Evolutionary conservation across 2,797 vertebrate species (phyloP), one percentile per base, ranked within the genome.

Genomic region (Tympanoctomys barrerae): DNA sequence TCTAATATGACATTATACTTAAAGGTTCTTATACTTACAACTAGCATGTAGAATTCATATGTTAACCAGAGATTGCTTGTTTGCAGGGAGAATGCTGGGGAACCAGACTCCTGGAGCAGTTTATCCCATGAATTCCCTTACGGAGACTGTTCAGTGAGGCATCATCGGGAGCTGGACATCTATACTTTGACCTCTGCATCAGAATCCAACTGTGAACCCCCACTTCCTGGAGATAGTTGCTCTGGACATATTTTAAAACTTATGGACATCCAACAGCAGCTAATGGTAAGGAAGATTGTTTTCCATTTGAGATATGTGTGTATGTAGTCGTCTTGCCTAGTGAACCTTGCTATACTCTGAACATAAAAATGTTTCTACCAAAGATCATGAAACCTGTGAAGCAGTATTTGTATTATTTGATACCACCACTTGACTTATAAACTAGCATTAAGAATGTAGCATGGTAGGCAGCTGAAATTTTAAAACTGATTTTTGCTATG

Each of bases 151-250:
- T 98, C 99, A 5, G 98, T 99, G 85, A 99, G 99, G 97, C 98
- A 99, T 97, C 99, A 99, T 94, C 99, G 99, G 0, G 97, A 97
- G 68, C 98, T 99, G 77, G 98, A 99, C 94, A 98, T 99, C 92
- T 99, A 99, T 97, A 99, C 99, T 28, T 98, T 99, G 95, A 99
- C 99, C 0, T 98, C 98, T 33, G 98, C 98, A 97, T 92, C 97
- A 7, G 93, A 91, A 49, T 64, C 95, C 0, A 92, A 42, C 24
- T 92, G 61, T 57, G 96, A 94, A 54, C 77, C 82, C 62, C 64
- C 71, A 3, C 46, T n/a, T 80, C 49, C 87, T 82, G 90, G 83
- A 61, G 96, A 97, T 62, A 86, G 49, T 39, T 96, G 96, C 77
- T 94, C 96, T 86, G 97, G 94, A 87, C 97, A 96, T 73, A 96